Evolutionary conservation across 2,888 invertebrate genomes (phyloP), one percentile per base, ranked within the genome.

Genomic region (Cetonia aurata): DNA sequence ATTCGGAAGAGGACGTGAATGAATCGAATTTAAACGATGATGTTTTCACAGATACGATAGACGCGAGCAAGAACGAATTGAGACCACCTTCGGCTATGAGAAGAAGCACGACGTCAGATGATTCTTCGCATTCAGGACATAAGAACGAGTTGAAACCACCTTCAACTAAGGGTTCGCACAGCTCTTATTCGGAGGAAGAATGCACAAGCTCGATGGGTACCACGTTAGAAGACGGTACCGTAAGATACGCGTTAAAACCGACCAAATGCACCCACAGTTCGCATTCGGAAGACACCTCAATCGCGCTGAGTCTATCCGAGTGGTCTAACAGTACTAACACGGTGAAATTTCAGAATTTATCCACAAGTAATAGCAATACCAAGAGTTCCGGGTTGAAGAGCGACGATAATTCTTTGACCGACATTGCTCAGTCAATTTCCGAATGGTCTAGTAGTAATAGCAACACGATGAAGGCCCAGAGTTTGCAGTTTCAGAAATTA

Each of bases 291-390:
- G 95, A 95, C 78, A 95, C 95, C 0, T 95, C 95, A 0, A 91
- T 94, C 81, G 94, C 94, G 15, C 85, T 95, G 37, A 94, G 94
- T 79, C 91, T 94, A 79, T 94, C 94, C 1, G 95, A 95, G 79
- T 95, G 94, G 94, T 94, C 94, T 0, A 94, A 94, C 44, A 94
- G 94, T 65, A 94, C 94, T 0, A 94, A 93, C 76, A 94, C 94
- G 0, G 94, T 94, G 0, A 89, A 94, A 80, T 94, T 92, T 78
- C 92, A 91, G 55, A 92, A 92, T 84, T 86, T 92, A 37, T 92
- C 92, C 0, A 92, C 91, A 33, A 85, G 83, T 67, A 85, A 84
- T 72, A 87, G 88, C 77, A 88, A 88, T 52, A 89, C 89, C 79
- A 89, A 89, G 75, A 88, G 87, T 73, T 86, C 89, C 6, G 89